Base-by-base conservation (phyloP, 1,140 invertebrate genomes). In the Tetramorium parvispinum region DNA sequence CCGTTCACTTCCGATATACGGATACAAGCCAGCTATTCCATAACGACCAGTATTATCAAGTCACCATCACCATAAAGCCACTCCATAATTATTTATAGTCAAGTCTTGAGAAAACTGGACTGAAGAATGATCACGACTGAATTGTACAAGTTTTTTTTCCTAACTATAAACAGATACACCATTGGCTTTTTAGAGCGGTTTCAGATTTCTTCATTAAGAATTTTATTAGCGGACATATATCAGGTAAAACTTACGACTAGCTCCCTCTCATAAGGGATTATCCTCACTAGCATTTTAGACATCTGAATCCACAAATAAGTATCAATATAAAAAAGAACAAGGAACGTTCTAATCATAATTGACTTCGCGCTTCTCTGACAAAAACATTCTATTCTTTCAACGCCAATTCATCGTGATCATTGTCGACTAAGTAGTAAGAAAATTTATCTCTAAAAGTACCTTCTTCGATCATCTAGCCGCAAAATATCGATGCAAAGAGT, bases 21-120 rank as follows among this genome's bases (percentile, higher is more conserved):
- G 88, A 92, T 91, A 92, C 90, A 89, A 92, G 86, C 88, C 63
- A 89, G 76, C 86, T 76, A 88, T 78, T 66, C 87, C 88, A 88
- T 88, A 83, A 85, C 71, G 85, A 75, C 81, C 32, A 87, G 49
- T 82, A 85, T 83, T 21, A 85, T 83, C 55, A 59, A 87, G 81
- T 81, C 66, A 70, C 63, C 86, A 68, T 71, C 71, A 77, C 32
- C 46, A 55, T 65, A 63, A 87, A 75, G 53, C 86, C 86, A 73
- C 57, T 85, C 81, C 86, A 77, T 77, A 70, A 85, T 83, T 51
- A 85, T 37, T 81, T 55, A 82, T 86, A 70, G 78, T 82, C 77
- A 70, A 66, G 53, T 86, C n/a, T 82, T 82, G 77, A 78, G 63
- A 86, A 86, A 82, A 82, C 66, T 37, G 43, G 63, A 82, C 37